phyloP scores from a whole-genome alignment of 2,113 vertebrate genomes.

The Piaya cayana region DNA sequence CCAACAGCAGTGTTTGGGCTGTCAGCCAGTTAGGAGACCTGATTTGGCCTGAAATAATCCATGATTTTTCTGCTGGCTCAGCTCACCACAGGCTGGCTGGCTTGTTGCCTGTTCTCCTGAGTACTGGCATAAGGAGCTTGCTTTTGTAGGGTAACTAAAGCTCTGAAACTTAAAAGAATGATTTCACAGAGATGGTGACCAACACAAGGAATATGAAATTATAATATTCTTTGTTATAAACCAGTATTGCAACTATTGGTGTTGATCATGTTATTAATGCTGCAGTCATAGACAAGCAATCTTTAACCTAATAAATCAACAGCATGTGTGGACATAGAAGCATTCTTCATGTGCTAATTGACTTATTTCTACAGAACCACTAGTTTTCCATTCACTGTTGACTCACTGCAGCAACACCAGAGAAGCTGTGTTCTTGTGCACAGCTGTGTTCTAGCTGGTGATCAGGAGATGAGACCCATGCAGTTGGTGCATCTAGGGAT shows the following conservation, averaged over 20 bases:
- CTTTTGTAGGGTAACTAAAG: neutral
- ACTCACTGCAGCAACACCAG: neutral
- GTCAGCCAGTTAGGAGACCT: neutral
- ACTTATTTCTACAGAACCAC: neutral
- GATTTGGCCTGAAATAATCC: slow-evolving; percentile 16
- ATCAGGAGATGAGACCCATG: neutral
- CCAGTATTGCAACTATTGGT: neutral
- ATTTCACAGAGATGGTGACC: neutral
- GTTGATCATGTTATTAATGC: neutral
- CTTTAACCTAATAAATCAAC: neutral
- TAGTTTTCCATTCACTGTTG: neutral
- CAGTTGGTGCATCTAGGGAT: neutral
- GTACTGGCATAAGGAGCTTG: neutral
- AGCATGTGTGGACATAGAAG: neutral
- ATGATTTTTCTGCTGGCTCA: slow-evolving; percentile 26
- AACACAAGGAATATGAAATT: neutral
- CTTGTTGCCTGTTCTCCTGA: neutral
- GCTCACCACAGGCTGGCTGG: neutral
- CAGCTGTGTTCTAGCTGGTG: neutral
- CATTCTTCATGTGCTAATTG: neutral
- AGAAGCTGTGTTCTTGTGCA: neutral
- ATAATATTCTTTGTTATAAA: neutral
- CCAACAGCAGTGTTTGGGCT: neutral
- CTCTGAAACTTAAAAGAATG: neutral
- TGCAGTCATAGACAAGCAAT: neutral